Percentiles rank a stretch among this genome's conserved stretches.
Conservation (phyloP, 2,888 invertebrate genomes). For the Eristalinus aeneus region DNA sequence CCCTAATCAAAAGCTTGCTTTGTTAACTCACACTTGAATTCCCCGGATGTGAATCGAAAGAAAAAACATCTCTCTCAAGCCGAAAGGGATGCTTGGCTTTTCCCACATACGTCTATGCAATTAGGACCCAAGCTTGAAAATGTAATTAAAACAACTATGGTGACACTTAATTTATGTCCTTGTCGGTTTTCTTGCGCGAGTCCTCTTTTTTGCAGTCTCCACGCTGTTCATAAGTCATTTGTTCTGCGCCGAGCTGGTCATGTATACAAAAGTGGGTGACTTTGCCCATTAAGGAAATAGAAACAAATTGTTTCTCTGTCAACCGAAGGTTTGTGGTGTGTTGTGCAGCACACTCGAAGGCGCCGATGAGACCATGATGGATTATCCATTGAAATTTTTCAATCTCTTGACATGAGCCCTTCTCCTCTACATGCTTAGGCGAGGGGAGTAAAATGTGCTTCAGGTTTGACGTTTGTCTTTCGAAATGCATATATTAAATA, state of each 20-base stretch:
- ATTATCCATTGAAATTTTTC: background rate
- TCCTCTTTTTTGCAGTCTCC: background rate
- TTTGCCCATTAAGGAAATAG: background rate
- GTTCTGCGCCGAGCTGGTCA: background rate
- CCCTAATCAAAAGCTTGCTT: no score
- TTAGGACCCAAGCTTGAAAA: slow-evolving; percentile 2
- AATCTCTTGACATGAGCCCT: background rate
- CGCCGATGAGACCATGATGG: background rate
- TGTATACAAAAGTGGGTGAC: background rate
- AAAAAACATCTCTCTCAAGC: no score
- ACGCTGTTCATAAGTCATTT: slow-evolving; percentile 6
- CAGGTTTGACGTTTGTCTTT: background rate
- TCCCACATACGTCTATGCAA: background rate
- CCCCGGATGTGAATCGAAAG: no score
- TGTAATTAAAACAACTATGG: slow-evolving; percentile 51
- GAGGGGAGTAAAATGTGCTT: background rate
- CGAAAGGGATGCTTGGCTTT: background rate
- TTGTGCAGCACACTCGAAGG: background rate
- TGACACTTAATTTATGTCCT: slow-evolving; percentile 59
- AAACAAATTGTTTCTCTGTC: slow-evolving; percentile 20
- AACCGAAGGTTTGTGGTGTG: background rate
- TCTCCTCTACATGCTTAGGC: background rate
- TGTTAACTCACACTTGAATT: background rate
- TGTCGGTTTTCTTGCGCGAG: background rate
- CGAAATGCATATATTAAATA: background rate